These are phyloP conservation scores for Sesia bembeciformis DNA, from an alignment of 2,888 invertebrate species.

Conservation along the genomic window DNA sequence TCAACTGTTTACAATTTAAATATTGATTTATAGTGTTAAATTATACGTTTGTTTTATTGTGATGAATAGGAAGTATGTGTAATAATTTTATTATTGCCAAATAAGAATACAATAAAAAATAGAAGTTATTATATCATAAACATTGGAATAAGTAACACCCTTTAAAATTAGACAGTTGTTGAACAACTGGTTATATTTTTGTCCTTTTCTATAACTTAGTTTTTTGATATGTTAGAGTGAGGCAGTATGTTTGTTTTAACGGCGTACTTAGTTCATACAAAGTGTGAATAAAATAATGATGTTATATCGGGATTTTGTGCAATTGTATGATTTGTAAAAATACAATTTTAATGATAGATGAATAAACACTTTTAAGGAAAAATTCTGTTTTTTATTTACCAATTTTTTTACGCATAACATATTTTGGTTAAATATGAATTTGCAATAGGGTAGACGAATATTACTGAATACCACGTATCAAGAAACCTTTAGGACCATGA, in stretches of 20 bases:
- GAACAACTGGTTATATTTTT: background rate
- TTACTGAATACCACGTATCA: too few relatives aligned
- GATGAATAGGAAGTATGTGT: background rate
- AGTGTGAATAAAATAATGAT: conserved; percentile 24
- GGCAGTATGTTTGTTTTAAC: background rate
- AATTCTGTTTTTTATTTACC: conserved; percentile 8
- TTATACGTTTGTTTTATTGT: too few relatives aligned
- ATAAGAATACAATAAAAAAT: background rate
- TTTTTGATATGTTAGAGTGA: background rate
- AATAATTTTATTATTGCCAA: background rate
- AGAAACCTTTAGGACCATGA: too few relatives aligned
- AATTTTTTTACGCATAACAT: too few relatives aligned
- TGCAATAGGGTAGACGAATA: too few relatives aligned
- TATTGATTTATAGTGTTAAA: too few relatives aligned
- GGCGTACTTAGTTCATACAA: conserved; percentile 17
- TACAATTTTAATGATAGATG: conserved; percentile 28
- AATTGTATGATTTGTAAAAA: conserved; percentile 38
- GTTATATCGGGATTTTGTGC: conserved; percentile 22
- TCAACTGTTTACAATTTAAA: too few relatives aligned
- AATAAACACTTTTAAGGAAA: conserved; percentile 36
- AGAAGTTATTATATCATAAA: background rate
- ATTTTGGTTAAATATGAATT: too few relatives aligned
- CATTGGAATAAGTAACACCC: background rate
- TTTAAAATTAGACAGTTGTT: background rate
- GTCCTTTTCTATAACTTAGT: background rate